A percentile compares a stretch with the other conserved stretches of the same genome.
These are phyloP conservation scores for Elanoides forficatus DNA, from an alignment of 2,113 vertebrate species.

Conservation along the genomic window DNA sequence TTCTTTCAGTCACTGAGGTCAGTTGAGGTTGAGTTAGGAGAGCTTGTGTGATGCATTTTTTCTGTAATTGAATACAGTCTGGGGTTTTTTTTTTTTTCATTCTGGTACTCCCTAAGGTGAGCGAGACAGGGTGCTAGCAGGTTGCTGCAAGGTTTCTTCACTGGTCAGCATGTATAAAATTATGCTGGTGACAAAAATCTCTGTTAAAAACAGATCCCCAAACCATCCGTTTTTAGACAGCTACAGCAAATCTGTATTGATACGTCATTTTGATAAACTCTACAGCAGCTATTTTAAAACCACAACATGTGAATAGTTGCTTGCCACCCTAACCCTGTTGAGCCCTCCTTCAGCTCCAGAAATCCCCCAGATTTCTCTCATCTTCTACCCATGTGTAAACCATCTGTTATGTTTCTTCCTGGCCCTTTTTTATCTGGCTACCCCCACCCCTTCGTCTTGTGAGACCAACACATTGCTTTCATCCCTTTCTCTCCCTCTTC, in stretches of 20 bases:
- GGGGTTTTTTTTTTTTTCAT: not conserved
- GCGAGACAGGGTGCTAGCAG: not conserved
- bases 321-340: constrained; percentile 54
- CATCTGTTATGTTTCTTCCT: constrained; percentile 65
- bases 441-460: constrained; percentile 58
- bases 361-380: constrained; percentile 56
- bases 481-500: constrained; percentile 60
- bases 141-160: not conserved
- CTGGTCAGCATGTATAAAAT: constrained; percentile 30
- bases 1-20: not conserved
- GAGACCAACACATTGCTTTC: constrained; percentile 68
- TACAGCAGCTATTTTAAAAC: constrained; percentile 58
- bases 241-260: constrained; percentile 18
- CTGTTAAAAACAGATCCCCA: not conserved
- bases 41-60: not conserved
- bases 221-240: not conserved
- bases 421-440: constrained; percentile 58
- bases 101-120: not conserved
- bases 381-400: constrained; percentile 59
- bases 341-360: constrained; percentile 39
- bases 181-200: not conserved
- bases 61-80: not conserved
- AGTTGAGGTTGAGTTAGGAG: not conserved
- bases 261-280: constrained; percentile 50
- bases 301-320: constrained; percentile 19